Conservation (phyloP, 2,797 vertebrate genomes). For the Anguilla obscura region DNA sequence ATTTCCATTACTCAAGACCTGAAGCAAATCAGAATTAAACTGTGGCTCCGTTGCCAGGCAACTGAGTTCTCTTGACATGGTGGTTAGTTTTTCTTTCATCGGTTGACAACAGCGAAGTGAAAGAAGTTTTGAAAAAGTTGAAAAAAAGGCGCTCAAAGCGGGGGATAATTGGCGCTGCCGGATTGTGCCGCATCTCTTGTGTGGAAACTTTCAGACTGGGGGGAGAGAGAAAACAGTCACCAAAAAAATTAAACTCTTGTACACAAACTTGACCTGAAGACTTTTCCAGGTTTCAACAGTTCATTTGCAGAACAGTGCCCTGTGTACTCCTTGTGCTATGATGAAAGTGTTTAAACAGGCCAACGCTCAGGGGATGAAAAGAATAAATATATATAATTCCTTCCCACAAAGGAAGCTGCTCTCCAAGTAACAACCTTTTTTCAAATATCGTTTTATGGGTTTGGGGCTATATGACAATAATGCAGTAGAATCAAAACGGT, state of each 20-base stretch:
- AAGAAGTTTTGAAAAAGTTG: constrained; percentile 99
- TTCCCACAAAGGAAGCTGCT: constrained; percentile 38
- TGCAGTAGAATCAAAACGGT: not conserved
- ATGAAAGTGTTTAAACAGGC: constrained; percentile 79
- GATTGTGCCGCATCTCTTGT: constrained; percentile 88
- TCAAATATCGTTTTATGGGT: not conserved
- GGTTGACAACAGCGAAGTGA: constrained; percentile 98
- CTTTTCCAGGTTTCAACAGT: constrained; percentile 80
- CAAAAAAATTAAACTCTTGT: constrained; percentile 98
- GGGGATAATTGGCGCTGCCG: constrained; percentile 96
- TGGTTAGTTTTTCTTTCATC: constrained; percentile 99
- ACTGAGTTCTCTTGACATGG: constrained; percentile 99
- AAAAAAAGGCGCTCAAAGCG: constrained; percentile 95
- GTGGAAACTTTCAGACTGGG: constrained; percentile 91
- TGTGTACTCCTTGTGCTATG: constrained; percentile 69
- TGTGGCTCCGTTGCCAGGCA: constrained; percentile 98
- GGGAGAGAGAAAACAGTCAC: constrained; percentile 79
- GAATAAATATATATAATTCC: constrained; percentile 74
- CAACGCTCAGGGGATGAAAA: constrained; percentile 70
- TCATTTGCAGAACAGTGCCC: constrained; percentile 82
- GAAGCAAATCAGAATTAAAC: constrained; percentile 99
- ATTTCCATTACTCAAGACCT: constrained; percentile 98
- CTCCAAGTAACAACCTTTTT: constrained; percentile 73
- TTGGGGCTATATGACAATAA: not conserved
- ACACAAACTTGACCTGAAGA: constrained; percentile 98